Conservation (phyloP, 2,888 invertebrate species). For the Tenthredo distinguenda region DNA sequence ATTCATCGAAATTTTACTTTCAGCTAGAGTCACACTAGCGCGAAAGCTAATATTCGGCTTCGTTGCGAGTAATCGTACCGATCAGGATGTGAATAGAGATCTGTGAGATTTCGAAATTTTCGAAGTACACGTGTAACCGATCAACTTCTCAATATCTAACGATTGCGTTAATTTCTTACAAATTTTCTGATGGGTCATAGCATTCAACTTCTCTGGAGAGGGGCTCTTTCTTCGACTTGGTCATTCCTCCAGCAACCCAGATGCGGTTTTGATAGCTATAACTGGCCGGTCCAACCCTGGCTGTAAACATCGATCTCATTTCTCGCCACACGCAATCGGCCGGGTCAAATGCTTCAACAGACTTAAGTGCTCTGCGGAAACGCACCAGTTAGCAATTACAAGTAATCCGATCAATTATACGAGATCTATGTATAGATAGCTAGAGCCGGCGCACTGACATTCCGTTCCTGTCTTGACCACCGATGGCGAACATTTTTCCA, state of each 20-base stretch:
- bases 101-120: too few relatives aligned
- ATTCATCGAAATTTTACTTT: slow-evolving; percentile 55
- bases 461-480: slow-evolving; percentile 85
- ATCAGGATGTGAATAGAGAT: too few relatives aligned
- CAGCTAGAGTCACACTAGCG: slow-evolving; percentile 53
- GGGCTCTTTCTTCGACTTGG: slow-evolving; percentile 80
- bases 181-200: slow-evolving; percentile 82
- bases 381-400: slow-evolving; percentile 9
- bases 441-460: slow-evolving; percentile 71
- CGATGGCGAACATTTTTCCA: slow-evolving; percentile 85
- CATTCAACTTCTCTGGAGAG: slow-evolving; percentile 83
- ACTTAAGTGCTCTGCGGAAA: slow-evolving; percentile 80
- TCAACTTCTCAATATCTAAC: not conserved
- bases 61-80: too few relatives aligned
- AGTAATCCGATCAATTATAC: not conserved
- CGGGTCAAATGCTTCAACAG: slow-evolving; percentile 83
- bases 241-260: slow-evolving; percentile 88
- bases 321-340: slow-evolving; percentile 81
- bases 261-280: slow-evolving; percentile 84
- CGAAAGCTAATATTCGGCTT: too few relatives aligned
- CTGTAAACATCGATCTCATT: slow-evolving; percentile 81
- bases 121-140: too few relatives aligned
- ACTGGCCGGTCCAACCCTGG: slow-evolving; percentile 83
- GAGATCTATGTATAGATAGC: not conserved
- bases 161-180: slow-evolving; percentile 77